Percentiles rank a stretch among this genome's conserved stretches.
These are phyloP conservation scores for Iphiclides podalirius DNA, from an alignment of 2,888 invertebrate species.

Conservation along the genomic window DNA sequence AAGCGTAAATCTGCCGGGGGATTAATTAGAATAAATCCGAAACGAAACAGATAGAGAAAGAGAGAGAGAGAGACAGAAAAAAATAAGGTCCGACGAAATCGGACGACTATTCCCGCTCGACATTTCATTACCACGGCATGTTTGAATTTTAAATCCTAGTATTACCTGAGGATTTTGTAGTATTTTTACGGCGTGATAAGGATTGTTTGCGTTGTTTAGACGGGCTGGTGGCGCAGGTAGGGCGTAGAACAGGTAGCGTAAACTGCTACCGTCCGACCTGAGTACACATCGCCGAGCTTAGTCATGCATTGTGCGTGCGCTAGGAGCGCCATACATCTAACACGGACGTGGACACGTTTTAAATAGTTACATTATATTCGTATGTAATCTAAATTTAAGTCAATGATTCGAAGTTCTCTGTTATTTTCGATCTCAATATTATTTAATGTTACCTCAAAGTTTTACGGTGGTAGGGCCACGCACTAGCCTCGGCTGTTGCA, in stretches of 20 bases:
- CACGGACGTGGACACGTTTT: too few relatives aligned
- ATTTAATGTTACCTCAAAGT: too few relatives aligned
- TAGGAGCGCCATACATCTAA: slow-evolving; percentile 3
- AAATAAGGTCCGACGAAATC: slow-evolving; percentile 37
- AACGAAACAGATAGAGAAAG: background rate
- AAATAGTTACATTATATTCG: too few relatives aligned
- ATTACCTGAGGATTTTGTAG: slow-evolving; percentile 54
- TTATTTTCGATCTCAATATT: too few relatives aligned
- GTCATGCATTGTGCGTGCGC: slow-evolving; percentile 42
- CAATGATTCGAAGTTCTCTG: too few relatives aligned
- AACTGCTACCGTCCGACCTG: slow-evolving; percentile 72
- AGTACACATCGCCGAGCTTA: slow-evolving; percentile 67
- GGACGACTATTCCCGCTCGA: slow-evolving; percentile 24
- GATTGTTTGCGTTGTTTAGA: slow-evolving; percentile 47
- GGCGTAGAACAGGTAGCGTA: slow-evolving; percentile 76
- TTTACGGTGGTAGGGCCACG: too few relatives aligned
- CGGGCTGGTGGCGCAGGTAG: slow-evolving; percentile 41
- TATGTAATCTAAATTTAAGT: too few relatives aligned
- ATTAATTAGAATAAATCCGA: slow-evolving; percentile 43
- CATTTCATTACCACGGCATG: slow-evolving; percentile 41
- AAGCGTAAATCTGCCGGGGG: slow-evolving; percentile 49
- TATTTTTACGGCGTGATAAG: slow-evolving; percentile 70
- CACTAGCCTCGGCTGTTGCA: too few relatives aligned
- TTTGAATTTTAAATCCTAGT: slow-evolving; percentile 55
- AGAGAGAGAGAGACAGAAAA: slow-evolving; percentile 28